Evolutionary conservation across 35 echinoderm and acorn worm species (phyloP).

Genomic region (Apostichopus japonicus): DNA sequence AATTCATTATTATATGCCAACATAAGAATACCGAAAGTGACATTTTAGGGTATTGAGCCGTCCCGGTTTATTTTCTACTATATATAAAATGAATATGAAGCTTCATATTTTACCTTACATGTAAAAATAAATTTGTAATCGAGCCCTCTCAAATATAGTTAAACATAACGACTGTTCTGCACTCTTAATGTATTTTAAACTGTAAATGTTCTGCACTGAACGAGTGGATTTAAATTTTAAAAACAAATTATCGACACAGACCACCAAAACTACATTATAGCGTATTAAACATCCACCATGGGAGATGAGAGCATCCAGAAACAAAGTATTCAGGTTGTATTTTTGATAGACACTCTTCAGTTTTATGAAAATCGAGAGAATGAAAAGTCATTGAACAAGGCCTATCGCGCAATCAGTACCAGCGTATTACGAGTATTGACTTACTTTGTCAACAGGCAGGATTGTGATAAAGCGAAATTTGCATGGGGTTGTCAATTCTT

Average conservation of each 20-base stretch:
- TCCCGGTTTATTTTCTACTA: no score
- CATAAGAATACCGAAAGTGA: not conserved
- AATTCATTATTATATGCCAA: not conserved
- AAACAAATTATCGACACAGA: not conserved
- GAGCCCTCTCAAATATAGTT: no score
- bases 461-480: conserved; percentile 39
- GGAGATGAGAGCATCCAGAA: not conserved
- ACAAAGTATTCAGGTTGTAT: conserved; percentile 39
- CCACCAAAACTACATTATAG: not conserved
- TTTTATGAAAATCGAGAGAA: conserved; percentile 51
- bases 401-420: conserved; percentile 42
- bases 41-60: no score
- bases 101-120: no score
- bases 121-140: no score
- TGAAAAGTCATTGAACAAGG: conserved; percentile 28
- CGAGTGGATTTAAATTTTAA: conserved; percentile 49
- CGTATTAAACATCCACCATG: not conserved
- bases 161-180: not conserved
- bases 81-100: no score
- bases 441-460: conserved; percentile 28
- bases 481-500: conserved; percentile 53
- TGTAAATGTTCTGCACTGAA: no score
- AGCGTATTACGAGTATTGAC: conserved; percentile 47
- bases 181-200: not conserved
- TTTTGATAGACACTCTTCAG: conserved; percentile 48